These are phyloP conservation scores for Otocyon megalotis DNA, from an alignment of 2,113 vertebrate genomes.

Conservation along the genomic window DNA sequence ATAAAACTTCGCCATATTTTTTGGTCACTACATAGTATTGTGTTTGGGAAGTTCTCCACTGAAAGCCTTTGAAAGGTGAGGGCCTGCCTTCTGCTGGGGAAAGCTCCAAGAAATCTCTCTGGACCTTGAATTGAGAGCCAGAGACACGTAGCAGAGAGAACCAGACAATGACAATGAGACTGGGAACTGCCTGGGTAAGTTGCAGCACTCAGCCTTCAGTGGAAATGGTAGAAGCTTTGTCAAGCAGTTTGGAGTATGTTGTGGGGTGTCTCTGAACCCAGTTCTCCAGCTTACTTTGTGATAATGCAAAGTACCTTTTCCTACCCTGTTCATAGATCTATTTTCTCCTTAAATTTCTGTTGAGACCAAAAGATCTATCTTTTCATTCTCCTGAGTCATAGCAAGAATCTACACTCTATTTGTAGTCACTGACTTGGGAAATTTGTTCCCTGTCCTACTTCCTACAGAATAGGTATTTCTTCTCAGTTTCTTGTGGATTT, in stretches of 20 bases:
- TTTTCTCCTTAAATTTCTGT: background rate
- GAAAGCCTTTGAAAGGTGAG: background rate
- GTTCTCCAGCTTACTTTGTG: background rate
- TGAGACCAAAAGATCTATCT: background rate
- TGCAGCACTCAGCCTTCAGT: background rate
- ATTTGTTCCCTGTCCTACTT: background rate
- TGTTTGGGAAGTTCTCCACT: background rate
- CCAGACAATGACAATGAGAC: background rate
- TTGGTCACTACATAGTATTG: background rate
- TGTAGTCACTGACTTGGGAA: background rate
- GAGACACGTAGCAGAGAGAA: background rate
- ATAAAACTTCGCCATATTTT: background rate
- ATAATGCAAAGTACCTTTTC: background rate
- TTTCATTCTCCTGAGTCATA: background rate
- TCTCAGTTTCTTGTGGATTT: slow-evolving; percentile 22
- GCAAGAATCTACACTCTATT: background rate
- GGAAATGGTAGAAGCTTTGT: background rate
- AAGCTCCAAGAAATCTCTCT: background rate
- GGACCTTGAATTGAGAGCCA: background rate
- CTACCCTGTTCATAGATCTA: background rate
- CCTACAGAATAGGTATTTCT: background rate
- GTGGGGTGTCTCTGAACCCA: background rate
- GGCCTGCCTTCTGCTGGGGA: background rate
- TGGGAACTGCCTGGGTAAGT: background rate
- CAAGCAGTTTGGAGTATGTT: background rate